A percentile compares a stretch with the other conserved stretches of the same genome.
These are phyloP conservation scores for Trachelus tabidus DNA, from an alignment of 2,888 invertebrate genomes.

Conservation along the genomic window DNA sequence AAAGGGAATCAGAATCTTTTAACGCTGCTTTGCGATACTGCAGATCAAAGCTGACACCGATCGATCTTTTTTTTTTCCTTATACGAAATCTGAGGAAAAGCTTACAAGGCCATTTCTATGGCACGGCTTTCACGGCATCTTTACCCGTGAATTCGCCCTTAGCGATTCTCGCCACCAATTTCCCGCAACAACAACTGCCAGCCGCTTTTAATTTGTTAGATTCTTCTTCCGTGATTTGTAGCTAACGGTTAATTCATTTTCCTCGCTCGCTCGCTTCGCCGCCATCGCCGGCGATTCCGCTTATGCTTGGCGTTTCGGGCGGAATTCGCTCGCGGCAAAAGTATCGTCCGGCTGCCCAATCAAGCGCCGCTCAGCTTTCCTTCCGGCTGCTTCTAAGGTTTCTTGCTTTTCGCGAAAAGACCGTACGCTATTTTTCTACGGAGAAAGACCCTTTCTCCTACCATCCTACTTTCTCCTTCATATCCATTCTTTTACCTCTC, in stretches of 20 bases:
- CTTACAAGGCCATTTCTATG: too few relatives aligned
- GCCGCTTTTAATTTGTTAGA: constrained; percentile 34
- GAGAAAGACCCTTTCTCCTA: too few relatives aligned
- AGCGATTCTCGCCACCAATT: neutral
- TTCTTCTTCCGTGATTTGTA: constrained; percentile 43
- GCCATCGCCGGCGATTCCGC: neutral
- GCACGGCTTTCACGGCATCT: too few relatives aligned
- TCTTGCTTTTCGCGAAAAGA: constrained; percentile 15
- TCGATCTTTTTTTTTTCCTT: too few relatives aligned
- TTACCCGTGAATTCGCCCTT: too few relatives aligned
- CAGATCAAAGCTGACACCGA: too few relatives aligned
- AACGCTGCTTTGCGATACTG: too few relatives aligned
- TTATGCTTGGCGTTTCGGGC: too few relatives aligned
- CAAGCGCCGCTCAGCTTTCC: constrained; percentile 20
- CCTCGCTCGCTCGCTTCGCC: constrained; percentile 28
- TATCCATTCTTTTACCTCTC: too few relatives aligned
- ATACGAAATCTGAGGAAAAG: too few relatives aligned
- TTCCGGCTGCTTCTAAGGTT: constrained; percentile 21
- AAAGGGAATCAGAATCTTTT: too few relatives aligned
- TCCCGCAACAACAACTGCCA: neutral
- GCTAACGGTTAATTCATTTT: constrained; percentile 49
- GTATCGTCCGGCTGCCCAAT: constrained; percentile 6
- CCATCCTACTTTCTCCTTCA: too few relatives aligned
- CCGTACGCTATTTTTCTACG: neutral
- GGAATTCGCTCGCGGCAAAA: neutral